phyloP scores from a whole-genome alignment of 1,140 invertebrate genomes.

The Lepidurus couesii region DNA sequence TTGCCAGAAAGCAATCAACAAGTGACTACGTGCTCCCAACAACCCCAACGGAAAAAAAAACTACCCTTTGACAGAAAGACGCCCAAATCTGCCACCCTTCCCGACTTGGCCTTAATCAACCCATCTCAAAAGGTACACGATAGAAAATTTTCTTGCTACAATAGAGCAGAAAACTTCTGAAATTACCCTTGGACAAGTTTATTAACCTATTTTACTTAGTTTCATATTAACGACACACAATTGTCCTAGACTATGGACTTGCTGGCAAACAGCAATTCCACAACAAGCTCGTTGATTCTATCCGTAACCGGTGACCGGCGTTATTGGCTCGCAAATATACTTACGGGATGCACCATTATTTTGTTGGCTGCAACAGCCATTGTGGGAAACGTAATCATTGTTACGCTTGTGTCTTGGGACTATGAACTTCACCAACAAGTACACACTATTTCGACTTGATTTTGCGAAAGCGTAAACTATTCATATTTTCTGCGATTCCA shows the following conservation, averaged over 20 bases:
- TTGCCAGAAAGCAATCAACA: neutral
- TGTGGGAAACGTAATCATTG: conserved; percentile 44
- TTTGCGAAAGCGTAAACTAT: conserved; percentile 8
- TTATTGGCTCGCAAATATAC: neutral
- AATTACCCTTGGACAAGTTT: no score
- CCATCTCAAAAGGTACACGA: no score
- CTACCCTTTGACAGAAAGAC: no score
- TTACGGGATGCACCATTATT: neutral
- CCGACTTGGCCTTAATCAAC: no score
- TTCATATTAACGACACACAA: no score
- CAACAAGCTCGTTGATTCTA: neutral
- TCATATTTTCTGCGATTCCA: neutral
- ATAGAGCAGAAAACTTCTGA: no score
- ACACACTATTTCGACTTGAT: neutral
- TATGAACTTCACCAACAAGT: conserved; percentile 27
- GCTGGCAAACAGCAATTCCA: neutral
- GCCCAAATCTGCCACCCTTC: no score
- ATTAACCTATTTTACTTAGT: no score
- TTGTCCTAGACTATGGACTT: no score
- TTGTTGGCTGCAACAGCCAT: conserved; percentile 47
- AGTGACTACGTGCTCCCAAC: neutral
- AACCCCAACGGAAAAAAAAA: neutral
- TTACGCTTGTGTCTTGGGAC: conserved; percentile 46
- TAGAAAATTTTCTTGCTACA: no score
- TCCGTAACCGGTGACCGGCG: neutral